phyloP scores from a whole-genome alignment of 1,140 invertebrate species.

The Macrotrachela quadricornifera region DNA sequence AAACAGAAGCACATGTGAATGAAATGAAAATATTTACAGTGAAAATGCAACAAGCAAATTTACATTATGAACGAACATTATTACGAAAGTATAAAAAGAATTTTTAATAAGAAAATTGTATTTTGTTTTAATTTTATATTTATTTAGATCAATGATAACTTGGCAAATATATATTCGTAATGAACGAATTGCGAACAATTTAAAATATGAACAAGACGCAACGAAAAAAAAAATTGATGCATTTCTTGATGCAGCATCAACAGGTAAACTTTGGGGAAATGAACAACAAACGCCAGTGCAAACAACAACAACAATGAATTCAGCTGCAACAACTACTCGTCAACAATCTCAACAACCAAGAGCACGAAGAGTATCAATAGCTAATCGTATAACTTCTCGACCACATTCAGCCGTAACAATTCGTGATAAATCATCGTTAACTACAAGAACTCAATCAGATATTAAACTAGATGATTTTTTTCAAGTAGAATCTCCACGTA shows the following conservation, averaged over 20 bases:
- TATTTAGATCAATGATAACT: slow-evolving; percentile 10
- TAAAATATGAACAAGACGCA: slow-evolving; percentile 16
- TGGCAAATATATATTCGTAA: slow-evolving; percentile 19
- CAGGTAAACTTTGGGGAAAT: slow-evolving; percentile 14
- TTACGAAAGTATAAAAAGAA: slow-evolving; percentile 13
- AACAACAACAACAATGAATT: too few relatives aligned
- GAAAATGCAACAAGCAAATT: slow-evolving; percentile 16
- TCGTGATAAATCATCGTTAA: too few relatives aligned
- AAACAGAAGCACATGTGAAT: neutral
- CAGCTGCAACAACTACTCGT: too few relatives aligned
- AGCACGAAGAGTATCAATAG: too few relatives aligned
- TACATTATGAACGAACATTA: slow-evolving; percentile 13
- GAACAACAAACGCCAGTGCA: too few relatives aligned
- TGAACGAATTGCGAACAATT: slow-evolving; percentile 14
- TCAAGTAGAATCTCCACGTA: too few relatives aligned
- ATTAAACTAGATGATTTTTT: too few relatives aligned
- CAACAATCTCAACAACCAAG: too few relatives aligned
- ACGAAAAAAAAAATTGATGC: slow-evolving; percentile 22
- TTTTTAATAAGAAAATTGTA: neutral
- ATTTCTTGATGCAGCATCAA: slow-evolving; percentile 18
- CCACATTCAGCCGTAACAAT: too few relatives aligned
- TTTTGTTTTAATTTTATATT: neutral
- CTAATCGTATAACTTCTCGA: too few relatives aligned
- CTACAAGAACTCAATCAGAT: too few relatives aligned
- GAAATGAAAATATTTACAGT: neutral